A percentile compares a stretch with the other conserved stretches of the same genome.
Evolutionary conservation across 2,113 vertebrate genomes (phyloP).

Genomic region (Chloropsis hardwickii): DNA sequence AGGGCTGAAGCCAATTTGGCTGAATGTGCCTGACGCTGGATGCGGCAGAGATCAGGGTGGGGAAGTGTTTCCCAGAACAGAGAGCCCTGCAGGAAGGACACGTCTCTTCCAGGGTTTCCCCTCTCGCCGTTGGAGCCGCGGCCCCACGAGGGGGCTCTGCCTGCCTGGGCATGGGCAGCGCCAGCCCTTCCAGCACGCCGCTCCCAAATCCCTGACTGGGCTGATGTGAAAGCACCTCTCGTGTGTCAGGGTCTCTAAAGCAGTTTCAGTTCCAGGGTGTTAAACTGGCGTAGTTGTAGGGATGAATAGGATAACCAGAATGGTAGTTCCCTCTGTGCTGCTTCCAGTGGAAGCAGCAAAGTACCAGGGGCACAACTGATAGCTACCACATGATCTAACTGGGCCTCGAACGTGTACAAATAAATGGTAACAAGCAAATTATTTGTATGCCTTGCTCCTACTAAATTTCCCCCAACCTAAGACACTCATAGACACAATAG

Average conservation of each 20-base stretch:
- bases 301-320: background rate
- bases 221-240: background rate
- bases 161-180: background rate
- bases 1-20: background rate
- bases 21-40: background rate
- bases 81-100: background rate
- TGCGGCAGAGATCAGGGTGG: background rate
- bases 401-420: background rate
- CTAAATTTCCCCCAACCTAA: background rate
- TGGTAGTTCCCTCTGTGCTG: rapidly evolving
- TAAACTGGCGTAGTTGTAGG: background rate
- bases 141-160: constrained; percentile 24
- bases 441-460: background rate
- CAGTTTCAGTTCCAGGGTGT: background rate
- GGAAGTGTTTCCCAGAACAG: background rate
- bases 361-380: rapidly evolving
- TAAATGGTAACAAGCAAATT: background rate
- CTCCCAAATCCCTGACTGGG: background rate
- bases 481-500: background rate
- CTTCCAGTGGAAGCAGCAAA: background rate
- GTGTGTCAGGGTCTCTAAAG: rapidly evolving
- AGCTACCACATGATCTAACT: background rate
- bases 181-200: background rate
- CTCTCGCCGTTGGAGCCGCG: background rate
- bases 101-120: background rate